Percentiles rank a stretch among this genome's conserved stretches.
Evolutionary conservation across 2,113 vertebrate species (phyloP).

Genomic region (Neogobius melanostomus): DNA sequence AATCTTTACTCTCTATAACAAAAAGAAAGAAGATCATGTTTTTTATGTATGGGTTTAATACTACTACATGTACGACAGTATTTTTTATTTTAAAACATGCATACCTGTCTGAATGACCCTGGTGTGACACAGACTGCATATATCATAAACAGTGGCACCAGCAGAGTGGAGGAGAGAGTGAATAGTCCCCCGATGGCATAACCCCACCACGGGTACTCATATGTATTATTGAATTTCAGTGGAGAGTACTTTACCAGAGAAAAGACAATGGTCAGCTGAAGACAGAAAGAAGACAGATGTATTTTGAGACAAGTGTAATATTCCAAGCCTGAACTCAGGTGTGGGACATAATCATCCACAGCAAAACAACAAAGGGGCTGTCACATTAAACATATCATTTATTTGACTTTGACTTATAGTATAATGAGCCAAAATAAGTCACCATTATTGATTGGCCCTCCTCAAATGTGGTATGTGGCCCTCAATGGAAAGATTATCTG

Average conservation of each 20-base stretch:
- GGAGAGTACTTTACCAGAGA: constrained; percentile 70
- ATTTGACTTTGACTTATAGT: too few relatives aligned
- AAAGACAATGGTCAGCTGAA: constrained; percentile 73
- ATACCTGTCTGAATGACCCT: constrained; percentile 74
- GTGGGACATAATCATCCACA: too few relatives aligned
- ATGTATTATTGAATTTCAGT: constrained; percentile 75
- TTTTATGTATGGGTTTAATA: background rate
- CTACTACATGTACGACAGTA: background rate
- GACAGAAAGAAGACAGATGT: background rate
- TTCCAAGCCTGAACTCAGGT: too few relatives aligned
- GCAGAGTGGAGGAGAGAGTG: constrained; percentile 76
- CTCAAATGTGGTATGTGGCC: too few relatives aligned
- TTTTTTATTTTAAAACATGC: background rate
- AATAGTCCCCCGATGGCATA: constrained; percentile 75
- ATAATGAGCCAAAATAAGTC: too few relatives aligned
- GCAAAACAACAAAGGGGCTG: too few relatives aligned
- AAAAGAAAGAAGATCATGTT: constrained; percentile 1
- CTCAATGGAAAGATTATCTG: too few relatives aligned
- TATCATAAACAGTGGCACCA: constrained; percentile 76
- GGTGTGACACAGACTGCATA: constrained; percentile 65
- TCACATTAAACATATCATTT: too few relatives aligned
- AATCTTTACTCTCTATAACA: constrained; percentile 59
- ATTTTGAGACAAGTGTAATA: too few relatives aligned
- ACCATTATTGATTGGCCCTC: too few relatives aligned
- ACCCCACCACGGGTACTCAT: constrained; percentile 82